Percentiles rank a stretch among this genome's conserved stretches.
phyloP scores from a whole-genome alignment of 2,113 vertebrate genomes.

The Parus major region DNA sequence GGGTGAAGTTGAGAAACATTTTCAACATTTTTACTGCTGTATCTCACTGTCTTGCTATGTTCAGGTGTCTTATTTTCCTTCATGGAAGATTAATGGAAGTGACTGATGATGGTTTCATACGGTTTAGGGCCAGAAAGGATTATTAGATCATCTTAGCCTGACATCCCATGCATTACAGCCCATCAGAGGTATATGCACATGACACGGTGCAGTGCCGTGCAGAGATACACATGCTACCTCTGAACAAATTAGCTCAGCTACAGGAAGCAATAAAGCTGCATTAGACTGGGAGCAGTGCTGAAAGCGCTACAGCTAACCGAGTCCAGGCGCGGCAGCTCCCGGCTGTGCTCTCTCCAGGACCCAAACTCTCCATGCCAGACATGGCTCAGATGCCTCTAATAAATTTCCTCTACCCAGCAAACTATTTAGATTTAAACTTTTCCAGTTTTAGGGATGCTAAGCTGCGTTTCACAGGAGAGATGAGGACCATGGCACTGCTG shows the following conservation, averaged over 20 bases:
- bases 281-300: not conserved
- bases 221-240: not conserved
- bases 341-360: not conserved
- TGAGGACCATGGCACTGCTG: not conserved
- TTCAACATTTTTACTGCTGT: slow-evolving; percentile 49
- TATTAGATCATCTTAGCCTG: slow-evolving; percentile 54
- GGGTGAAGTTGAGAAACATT: slow-evolving; percentile 4
- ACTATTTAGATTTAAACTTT: not conserved
- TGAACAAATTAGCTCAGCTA: slow-evolving; percentile 53
- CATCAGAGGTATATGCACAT: slow-evolving; percentile 40
- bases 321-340: not conserved
- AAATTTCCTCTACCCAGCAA: not conserved
- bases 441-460: not conserved
- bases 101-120: slow-evolving; percentile 43
- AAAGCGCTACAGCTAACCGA: not conserved
- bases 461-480: fast-evolving
- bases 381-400: not conserved
- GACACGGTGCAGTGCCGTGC: not conserved
- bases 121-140: slow-evolving; percentile 62
- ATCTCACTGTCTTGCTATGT: slow-evolving; percentile 44
- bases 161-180: slow-evolving; percentile 30
- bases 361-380: not conserved
- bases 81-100: slow-evolving; percentile 56
- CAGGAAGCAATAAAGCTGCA: slow-evolving; percentile 46
- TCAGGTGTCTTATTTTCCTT: slow-evolving; percentile 55